Conservation (phyloP, 2,797 vertebrate species). For the Antrozous pallidus region DNA sequence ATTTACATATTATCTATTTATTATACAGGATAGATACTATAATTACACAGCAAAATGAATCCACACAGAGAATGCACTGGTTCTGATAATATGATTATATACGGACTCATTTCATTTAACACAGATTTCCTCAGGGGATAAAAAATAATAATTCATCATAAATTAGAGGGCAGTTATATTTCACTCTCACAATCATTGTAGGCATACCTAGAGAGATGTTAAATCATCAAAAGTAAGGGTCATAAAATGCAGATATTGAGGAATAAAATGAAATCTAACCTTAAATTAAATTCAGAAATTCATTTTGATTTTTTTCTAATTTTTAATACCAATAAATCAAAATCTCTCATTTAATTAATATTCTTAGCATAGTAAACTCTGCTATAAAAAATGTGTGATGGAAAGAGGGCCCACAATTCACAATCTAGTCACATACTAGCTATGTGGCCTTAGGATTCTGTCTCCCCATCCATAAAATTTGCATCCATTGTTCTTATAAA, state of each 20-base stretch:
- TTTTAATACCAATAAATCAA: background rate
- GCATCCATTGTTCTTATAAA: background rate
- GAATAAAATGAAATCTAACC: constrained; percentile 26
- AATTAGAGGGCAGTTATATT: constrained; percentile 37
- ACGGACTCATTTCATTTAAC: constrained; percentile 36
- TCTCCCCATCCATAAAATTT: background rate
- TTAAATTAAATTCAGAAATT: background rate
- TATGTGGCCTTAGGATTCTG: background rate
- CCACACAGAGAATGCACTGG: background rate
- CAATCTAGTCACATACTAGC: background rate
- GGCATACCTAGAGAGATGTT: constrained; percentile 15
- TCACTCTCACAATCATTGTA: constrained; percentile 21
- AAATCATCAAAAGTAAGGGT: constrained; percentile 12
- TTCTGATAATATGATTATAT: constrained; percentile 47
- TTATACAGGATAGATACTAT: background rate
- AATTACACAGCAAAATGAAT: background rate
- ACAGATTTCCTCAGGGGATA: background rate
- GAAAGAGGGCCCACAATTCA: background rate
- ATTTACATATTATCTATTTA: too few species aligned
- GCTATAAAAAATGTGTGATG: background rate
- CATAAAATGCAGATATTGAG: background rate
- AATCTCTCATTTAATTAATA: background rate
- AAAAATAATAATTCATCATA: constrained; percentile 43
- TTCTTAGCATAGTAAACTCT: background rate
- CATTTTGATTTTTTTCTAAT: background rate